A percentile compares a stretch with the other conserved stretches of the same genome.
Evolutionary conservation across 30 jellyfish, hydroid and myxozoan genomes (phyloP).

Genomic region (Hydra vulgaris): DNA sequence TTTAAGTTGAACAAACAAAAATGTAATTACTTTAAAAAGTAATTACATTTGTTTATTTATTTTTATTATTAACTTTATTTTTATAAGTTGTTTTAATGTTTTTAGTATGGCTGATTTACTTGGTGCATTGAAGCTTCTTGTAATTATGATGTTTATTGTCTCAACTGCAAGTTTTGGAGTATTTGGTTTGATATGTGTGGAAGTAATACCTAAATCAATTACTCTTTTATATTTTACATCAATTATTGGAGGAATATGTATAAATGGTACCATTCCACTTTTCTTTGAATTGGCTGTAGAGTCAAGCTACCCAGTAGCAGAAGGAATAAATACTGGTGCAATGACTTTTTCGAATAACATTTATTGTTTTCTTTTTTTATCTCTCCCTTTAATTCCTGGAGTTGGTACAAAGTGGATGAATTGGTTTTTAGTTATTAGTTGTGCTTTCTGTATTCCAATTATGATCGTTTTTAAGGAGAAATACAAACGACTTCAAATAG

Average conservation of each 20-base stretch:
- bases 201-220: slow-evolving; percentile 63
- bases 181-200: slow-evolving; percentile 66
- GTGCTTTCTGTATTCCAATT: slow-evolving; percentile 81
- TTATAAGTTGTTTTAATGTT: no score
- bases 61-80: no score
- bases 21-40: no score
- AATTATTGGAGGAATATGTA: slow-evolving; percentile 79
- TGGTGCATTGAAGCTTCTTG: slow-evolving; percentile 86
- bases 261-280: slow-evolving; percentile 94
- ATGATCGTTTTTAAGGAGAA: slow-evolving; percentile 85
- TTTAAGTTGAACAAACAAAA: no score
- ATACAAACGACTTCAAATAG: slow-evolving; percentile 72
- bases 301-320: slow-evolving; percentile 98
- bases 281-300: slow-evolving; percentile 96
- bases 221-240: slow-evolving; percentile 69
- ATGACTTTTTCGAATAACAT: slow-evolving; percentile 95
- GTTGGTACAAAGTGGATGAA: slow-evolving; percentile 91
- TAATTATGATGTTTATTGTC: slow-evolving; percentile 51
- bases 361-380: slow-evolving; percentile 70
- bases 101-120: slow-evolving; percentile 86
- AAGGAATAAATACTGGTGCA: slow-evolving; percentile 94
- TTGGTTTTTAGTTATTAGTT: slow-evolving; percentile 89
- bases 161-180: slow-evolving; percentile 81
- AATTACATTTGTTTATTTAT: no score
- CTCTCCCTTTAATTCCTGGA: slow-evolving; percentile 90